phyloP scores from a whole-genome alignment of 2,888 invertebrate genomes.

The Teinopalpus imperialis region DNA sequence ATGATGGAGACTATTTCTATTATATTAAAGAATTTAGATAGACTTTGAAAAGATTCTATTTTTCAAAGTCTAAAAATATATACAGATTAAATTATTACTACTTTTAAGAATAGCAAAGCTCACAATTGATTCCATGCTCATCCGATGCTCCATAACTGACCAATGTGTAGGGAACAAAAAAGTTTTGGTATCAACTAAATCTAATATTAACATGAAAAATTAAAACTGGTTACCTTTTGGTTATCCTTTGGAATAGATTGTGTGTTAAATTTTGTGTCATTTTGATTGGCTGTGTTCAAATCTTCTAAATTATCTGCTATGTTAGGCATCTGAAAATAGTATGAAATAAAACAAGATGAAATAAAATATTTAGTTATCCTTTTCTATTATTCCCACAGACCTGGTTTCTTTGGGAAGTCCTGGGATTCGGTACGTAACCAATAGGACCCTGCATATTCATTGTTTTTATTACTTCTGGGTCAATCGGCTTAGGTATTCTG shows the following conservation, averaged over 20 bases:
- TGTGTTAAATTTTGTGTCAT: conserved; percentile 53
- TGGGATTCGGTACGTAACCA: conserved; percentile 97
- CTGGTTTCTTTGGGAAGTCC: conserved; percentile 90
- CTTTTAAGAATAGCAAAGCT: too few species aligned
- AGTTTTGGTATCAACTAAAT: too few species aligned
- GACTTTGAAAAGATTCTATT: too few species aligned
- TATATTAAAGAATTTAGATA: too few species aligned
- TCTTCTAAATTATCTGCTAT: conserved; percentile 79
- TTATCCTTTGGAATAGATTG: conserved; percentile 92
- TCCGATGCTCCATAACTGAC: too few species aligned
- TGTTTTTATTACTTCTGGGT: conserved; percentile 90
- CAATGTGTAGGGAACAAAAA: too few species aligned
- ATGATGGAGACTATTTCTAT: too few species aligned
- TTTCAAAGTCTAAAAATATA: too few species aligned
- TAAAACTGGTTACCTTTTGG: too few species aligned
- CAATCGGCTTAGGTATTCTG: conserved; percentile 91
- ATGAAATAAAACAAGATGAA: conserved; percentile 3
- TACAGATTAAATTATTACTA: too few species aligned
- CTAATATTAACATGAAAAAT: too few species aligned
- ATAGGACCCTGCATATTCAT: conserved; percentile 99
- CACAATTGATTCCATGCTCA: too few species aligned
- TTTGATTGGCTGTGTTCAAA: conserved; percentile 59
- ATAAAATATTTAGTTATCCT: conserved; percentile 17
- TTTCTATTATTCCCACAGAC: conserved; percentile 57
- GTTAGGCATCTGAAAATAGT: conserved; percentile 82